phyloP scores from a whole-genome alignment of 2,113 vertebrate species.

The Podarcis raffonei region DNA sequence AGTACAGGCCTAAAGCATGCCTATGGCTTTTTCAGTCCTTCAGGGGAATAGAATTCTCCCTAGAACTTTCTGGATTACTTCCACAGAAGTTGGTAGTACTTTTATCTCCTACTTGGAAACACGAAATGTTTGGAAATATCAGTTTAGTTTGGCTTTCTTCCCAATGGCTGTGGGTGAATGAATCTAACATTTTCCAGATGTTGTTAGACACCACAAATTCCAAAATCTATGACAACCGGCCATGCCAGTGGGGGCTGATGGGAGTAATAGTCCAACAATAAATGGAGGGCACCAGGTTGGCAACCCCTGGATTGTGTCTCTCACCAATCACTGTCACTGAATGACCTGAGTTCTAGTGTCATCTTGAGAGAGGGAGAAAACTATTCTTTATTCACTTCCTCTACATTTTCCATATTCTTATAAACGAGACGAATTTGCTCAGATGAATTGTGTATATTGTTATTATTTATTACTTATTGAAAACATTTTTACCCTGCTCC shows the following conservation, averaged over 20 bases:
- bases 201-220: too few relatives aligned
- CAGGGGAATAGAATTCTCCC: background rate
- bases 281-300: too few relatives aligned
- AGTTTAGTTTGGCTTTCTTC: background rate
- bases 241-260: too few relatives aligned
- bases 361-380: background rate
- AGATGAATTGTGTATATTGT: background rate
- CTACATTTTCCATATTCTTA: background rate
- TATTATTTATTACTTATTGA: background rate
- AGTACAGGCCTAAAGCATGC: too few relatives aligned
- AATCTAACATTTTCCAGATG: too few relatives aligned
- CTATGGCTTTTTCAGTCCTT: too few relatives aligned
- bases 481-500: background rate
- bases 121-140: background rate
- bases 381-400: background rate
- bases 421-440: background rate
- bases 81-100: background rate
- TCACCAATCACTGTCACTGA: background rate
- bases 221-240: too few relatives aligned
- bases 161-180: background rate
- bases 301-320: background rate
- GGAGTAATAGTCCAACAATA: too few relatives aligned
- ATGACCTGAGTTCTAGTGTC: background rate
- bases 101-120: background rate
- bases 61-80: background rate